Evolutionary conservation across 2,797 vertebrate genomes (phyloP), one percentile per base, ranked within the genome.

Genomic region (Pangasius mekongensis): DNA sequence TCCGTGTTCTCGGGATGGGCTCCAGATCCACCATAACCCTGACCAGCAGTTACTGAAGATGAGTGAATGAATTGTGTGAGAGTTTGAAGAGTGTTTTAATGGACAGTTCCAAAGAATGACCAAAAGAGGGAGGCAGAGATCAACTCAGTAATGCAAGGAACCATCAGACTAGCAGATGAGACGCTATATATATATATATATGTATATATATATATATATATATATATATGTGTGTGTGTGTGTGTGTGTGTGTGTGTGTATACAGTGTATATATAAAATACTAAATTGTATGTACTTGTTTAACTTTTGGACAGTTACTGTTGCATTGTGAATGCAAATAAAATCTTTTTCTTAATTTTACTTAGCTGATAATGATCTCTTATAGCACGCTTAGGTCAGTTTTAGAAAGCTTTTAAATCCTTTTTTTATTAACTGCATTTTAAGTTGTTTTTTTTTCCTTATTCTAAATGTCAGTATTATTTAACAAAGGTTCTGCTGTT

Each of bases 71-170:
- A 77, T 18, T 16, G 2, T 77, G 13, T n/a, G 27, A 52, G 27
- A 77, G 22, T 74, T 47, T 24, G 24, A 1, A 30, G 47, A 30
- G 27, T 36, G 77, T 82, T 73, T 60, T 2, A 22, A 7, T 16
- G 16, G 27, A 8, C 36, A 60, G 18, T 60, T 74, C 6, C 20
- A 24, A 74, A 11, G 3, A 69, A 83, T 69, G 30, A 66, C 87
- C 90, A 89, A 27, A 52, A 90, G 90, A 87, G 76, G 90, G 89
- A 49, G 87, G 49, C 64, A 91, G 33, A 87, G 84, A 58, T 83
- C 80, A 83, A 82, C 9, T 69, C 30, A n/a, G 13, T 67, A 36
- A 27, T 52, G 30, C 33, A 49, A 52, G 2, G 24, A 49, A 24
- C 39, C 36, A 43, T 73, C 33, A 39, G 67, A 16, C 5, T 11